A percentile compares a stretch with the other conserved stretches of the same genome.
phyloP scores from a whole-genome alignment of 2,888 invertebrate genomes.

The Julus scanicus region DNA sequence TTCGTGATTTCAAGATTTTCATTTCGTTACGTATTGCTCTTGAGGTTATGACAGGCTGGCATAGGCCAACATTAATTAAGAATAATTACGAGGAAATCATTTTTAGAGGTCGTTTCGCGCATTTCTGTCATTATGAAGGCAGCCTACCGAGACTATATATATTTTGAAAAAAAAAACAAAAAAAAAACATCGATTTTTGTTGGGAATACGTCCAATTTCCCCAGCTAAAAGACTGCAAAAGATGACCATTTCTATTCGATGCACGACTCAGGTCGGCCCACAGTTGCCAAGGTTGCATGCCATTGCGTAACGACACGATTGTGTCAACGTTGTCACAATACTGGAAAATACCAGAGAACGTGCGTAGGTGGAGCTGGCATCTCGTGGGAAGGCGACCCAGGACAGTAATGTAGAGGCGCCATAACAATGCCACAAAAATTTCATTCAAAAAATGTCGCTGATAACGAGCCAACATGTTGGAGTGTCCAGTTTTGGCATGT shows the following conservation, averaged over 20 bases:
- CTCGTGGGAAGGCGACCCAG: constrained; percentile 4
- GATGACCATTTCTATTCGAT: neutral
- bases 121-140: neutral
- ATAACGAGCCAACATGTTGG: neutral
- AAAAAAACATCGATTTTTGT: neutral
- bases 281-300: constrained; percentile 23
- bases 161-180: neutral
- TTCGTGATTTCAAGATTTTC: neutral
- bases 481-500: neutral
- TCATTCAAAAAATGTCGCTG: neutral
- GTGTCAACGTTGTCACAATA: neutral
- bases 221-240: neutral
- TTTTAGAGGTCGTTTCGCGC: constrained; percentile 30
- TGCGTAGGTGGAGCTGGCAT: constrained; percentile 31
- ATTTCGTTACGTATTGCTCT: neutral
- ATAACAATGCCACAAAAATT: constrained; percentile 2
- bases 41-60: neutral
- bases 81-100: constrained; percentile 20
- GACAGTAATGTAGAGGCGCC: neutral
- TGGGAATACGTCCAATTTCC: neutral
- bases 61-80: neutral
- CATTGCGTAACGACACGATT: neutral
- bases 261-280: neutral
- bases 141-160: neutral
- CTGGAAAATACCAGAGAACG: neutral